Evolutionary conservation across 2,113 vertebrate species (phyloP), one percentile per base, ranked within the genome.

Genomic region (Eudyptes chrysolophus): DNA sequence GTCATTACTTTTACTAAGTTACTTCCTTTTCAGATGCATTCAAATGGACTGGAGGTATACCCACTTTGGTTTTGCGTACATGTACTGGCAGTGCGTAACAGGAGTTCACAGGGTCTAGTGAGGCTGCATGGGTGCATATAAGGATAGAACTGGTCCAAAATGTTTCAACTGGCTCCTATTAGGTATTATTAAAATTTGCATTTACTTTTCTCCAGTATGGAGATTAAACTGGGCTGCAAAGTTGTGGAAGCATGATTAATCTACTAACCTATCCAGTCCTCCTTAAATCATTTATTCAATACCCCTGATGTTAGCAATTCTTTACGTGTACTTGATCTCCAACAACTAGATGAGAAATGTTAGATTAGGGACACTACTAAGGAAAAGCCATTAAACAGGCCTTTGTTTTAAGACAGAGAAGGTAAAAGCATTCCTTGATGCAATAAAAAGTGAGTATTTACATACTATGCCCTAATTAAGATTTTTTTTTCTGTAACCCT

Each of bases 401-500:
- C 48, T 96, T 97, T 97, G 76, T 96, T 96, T 95, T 95, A 83
- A 94, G 75, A 75, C 62, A 86, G 84, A 87, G 94, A 97, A 87
- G 84, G 89, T 96, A 94, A 97, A 97, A 96, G 95, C 89, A 97
- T 97, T 97, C 94, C 86, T 87, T 84, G 30, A 97, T 93, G 97
- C 97, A 97, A 96, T 96, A 92, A 96, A 97, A 74, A 95, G 24
- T 79, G 65, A 77, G 51, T 82, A 92, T 97, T 98, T 97, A 97
- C 95, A 97, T 95, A 98, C 88, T 92, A 94, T 52, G 78, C 71
- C 92, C 90, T 95, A 94, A 95, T 93, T 94, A 95, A 96, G 94
- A 75, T 94, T 79, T 97, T 93, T 95, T 95, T 95, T 90, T 38
- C 84, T 93, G 95, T 87, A 92, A 93, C 97, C 98, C 97, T 96